phyloP scores from a whole-genome alignment of 92 coral and sea anemone genomes.

The Paragorgia papillata region DNA sequence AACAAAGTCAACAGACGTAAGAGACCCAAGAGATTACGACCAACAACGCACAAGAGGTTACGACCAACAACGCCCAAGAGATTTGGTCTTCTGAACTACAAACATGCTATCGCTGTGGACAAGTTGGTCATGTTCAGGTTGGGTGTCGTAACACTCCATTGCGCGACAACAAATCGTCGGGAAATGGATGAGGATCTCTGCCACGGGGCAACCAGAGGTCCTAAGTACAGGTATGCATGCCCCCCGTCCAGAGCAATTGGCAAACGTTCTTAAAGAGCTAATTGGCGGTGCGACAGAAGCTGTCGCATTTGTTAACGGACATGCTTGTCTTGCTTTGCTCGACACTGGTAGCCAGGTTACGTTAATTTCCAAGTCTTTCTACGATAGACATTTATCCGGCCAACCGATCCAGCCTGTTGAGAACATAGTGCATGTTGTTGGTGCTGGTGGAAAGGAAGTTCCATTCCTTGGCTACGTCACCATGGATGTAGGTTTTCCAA shows the following conservation, averaged over 20 bases:
- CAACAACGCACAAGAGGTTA: not conserved
- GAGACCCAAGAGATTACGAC: not conserved
- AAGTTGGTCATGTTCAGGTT: too few species aligned
- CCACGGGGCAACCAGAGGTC: constrained; percentile 49
- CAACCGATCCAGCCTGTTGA: constrained; percentile 40
- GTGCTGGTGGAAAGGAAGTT: constrained; percentile 52
- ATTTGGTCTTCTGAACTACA: not conserved
- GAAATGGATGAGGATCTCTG: constrained; percentile 32
- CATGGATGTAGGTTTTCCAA: not conserved
- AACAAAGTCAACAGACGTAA: not conserved
- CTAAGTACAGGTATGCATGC: constrained; percentile 9
- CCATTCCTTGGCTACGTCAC: constrained; percentile 55
- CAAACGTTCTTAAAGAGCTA: not conserved
- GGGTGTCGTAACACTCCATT: too few species aligned
- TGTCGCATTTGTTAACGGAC: constrained; percentile 27
- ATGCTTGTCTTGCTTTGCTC: constrained; percentile 40
- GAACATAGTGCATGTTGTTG: constrained; percentile 23
- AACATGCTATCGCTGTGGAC: constrained; percentile 8
- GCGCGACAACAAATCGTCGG: constrained; percentile 20
- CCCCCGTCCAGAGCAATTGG: too few species aligned
- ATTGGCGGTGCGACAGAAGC: constrained; percentile 55
- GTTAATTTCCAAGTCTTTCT: constrained; percentile 41
- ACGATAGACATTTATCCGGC: constrained; percentile 23
- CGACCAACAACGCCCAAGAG: not conserved
- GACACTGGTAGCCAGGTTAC: constrained; percentile 63